Conservation (phyloP, 2,888 invertebrate species). For the Pycnomerus fuliginosus region DNA sequence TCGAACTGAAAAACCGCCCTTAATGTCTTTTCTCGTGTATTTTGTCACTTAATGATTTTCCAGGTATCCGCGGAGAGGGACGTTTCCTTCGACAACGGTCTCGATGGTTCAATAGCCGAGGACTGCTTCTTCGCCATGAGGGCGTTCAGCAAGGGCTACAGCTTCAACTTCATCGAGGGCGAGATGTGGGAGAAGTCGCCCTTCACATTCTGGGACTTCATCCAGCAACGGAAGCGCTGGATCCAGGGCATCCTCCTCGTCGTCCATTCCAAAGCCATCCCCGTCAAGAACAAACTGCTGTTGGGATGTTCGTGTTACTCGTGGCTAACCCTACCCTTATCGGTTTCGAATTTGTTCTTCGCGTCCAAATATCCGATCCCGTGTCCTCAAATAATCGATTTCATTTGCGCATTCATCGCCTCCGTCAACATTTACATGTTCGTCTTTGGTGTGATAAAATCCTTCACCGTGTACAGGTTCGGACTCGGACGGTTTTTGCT, state of each 20-base stretch:
- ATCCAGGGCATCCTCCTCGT: slow-evolving; percentile 88
- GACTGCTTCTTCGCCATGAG: slow-evolving; percentile 98
- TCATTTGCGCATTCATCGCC: slow-evolving; percentile 86
- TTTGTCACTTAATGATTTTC: too few species aligned
- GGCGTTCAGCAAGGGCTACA: slow-evolving; percentile 85
- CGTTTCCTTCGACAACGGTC: slow-evolving; percentile 94
- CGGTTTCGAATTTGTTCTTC: slow-evolving; percentile 84
- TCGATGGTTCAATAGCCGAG: slow-evolving; percentile 96
- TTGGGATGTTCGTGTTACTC: slow-evolving; percentile 89
- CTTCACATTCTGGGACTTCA: slow-evolving; percentile 90
- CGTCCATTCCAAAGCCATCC: slow-evolving; percentile 83
- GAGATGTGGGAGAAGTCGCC: slow-evolving; percentile 99
- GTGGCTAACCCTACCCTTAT: slow-evolving; percentile 93
- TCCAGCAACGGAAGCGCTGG: slow-evolving; percentile 96
- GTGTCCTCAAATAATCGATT: slow-evolving; percentile 79
- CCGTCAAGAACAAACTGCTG: slow-evolving; percentile 74
- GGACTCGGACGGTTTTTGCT: slow-evolving; percentile 76
- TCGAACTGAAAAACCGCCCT: too few species aligned
- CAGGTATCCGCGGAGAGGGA: slow-evolving; percentile 86
- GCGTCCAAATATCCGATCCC: slow-evolving; percentile 82
- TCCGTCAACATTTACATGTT: slow-evolving; percentile 98
- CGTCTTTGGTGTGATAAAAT: slow-evolving; percentile 95
- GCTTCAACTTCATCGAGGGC: slow-evolving; percentile 94
- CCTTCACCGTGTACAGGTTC: slow-evolving; percentile 86
- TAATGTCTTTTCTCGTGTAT: too few species aligned